Conservation (phyloP, 2,113 vertebrate species). For the Spilogale gracilis region DNA sequence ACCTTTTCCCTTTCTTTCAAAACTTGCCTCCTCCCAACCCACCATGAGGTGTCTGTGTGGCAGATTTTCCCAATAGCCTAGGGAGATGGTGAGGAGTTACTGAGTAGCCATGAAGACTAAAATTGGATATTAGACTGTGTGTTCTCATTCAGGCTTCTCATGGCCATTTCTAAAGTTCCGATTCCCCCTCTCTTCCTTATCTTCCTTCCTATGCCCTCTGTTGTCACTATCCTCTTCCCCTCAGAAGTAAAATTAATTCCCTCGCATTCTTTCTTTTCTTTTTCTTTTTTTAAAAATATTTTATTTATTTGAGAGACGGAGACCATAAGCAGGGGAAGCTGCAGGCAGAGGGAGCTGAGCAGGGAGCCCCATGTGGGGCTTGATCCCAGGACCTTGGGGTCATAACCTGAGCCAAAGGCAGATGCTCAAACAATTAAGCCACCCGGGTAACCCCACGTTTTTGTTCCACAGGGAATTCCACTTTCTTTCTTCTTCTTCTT, state of each 20-base stretch:
- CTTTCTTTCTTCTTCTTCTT: not conserved
- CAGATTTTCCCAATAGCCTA: not conserved
- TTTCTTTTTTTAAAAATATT: not conserved
- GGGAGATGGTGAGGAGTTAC: not conserved
- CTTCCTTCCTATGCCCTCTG: not conserved
- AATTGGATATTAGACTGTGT: not conserved
- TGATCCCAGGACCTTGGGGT: not conserved
- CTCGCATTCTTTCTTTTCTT: not conserved
- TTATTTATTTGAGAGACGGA: not conserved
- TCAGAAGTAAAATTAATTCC: not conserved
- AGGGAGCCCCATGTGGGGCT: not conserved
- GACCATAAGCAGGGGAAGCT: not conserved
- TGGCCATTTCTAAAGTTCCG: not conserved
- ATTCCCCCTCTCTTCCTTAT: not conserved
- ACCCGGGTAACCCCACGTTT: not conserved
- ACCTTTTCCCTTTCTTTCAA: constrained; percentile 46
- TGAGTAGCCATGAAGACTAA: not conserved
- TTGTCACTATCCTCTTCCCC: not conserved
- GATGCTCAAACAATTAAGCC: not conserved
- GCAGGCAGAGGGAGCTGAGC: not conserved
- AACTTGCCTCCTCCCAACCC: not conserved
- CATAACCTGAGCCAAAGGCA: not conserved
- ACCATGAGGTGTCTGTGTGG: rapidly evolving
- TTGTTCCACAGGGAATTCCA: no score
- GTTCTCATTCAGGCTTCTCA: not conserved